Conservation (phyloP, 2,888 invertebrate species). For the Eilema depressum region DNA sequence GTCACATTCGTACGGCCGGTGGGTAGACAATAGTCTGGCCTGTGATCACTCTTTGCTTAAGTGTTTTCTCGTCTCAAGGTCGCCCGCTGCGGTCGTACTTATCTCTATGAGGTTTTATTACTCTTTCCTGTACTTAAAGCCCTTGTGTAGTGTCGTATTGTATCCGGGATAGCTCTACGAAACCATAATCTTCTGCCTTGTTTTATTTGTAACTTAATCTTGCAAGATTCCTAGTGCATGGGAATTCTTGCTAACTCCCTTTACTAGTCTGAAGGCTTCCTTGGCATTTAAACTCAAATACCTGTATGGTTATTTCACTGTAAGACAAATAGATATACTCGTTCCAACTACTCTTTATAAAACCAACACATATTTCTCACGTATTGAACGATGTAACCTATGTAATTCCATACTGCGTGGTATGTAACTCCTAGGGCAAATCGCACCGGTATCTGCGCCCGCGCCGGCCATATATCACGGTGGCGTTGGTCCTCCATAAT, state of each 20-base stretch:
- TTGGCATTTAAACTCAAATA: not conserved
- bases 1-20: slow-evolving; percentile 57
- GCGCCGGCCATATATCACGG: slow-evolving; percentile 50
- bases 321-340: not conserved
- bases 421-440: slow-evolving; percentile 39
- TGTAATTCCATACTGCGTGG: slow-evolving; percentile 45
- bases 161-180: slow-evolving; percentile 27
- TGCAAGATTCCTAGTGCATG: not conserved
- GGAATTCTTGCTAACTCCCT: not conserved
- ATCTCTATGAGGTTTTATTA: slow-evolving; percentile 35
- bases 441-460: slow-evolving; percentile 46
- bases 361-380: not conserved
- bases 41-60: slow-evolving; percentile 70
- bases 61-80: slow-evolving; percentile 74
- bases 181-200: not conserved
- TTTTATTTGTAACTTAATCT: not conserved
- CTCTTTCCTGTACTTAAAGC: slow-evolving; percentile 35
- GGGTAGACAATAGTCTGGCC: slow-evolving; percentile 59
- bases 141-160: slow-evolving; percentile 32
- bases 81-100: slow-evolving; percentile 49
- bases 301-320: not conserved
- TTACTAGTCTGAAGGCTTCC: not conserved
- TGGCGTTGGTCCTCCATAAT: slow-evolving; percentile 54
- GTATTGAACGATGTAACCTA: slow-evolving; percentile 39
- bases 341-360: not conserved